A percentile compares a stretch with the other conserved stretches of the same genome.
Conservation (phyloP, 2,797 vertebrate species). For the Mastacembelus armatus region DNA sequence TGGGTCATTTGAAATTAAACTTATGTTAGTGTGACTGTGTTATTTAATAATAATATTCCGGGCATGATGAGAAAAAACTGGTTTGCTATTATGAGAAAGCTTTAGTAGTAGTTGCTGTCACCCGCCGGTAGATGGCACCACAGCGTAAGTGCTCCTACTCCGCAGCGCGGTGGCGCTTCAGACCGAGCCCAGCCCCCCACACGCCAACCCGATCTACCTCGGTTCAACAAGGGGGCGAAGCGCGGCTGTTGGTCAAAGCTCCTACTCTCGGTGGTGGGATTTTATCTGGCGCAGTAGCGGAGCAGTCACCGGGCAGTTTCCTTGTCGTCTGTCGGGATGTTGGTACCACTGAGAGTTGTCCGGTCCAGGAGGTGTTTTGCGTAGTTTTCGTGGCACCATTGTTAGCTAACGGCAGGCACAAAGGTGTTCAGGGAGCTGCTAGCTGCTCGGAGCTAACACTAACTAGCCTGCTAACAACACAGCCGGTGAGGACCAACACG, state of each 20-base stretch:
- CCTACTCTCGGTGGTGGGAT: slow-evolving; percentile 29
- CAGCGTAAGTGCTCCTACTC: not conserved
- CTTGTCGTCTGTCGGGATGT: slow-evolving; percentile 21
- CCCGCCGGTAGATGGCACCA: slow-evolving; percentile 58
- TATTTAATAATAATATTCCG: too few species aligned
- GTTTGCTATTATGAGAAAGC: too few species aligned
- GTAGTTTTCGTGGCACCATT: slow-evolving; percentile 1
- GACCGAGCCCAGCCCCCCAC: slow-evolving; percentile 76
- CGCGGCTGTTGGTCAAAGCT: slow-evolving; percentile 63
- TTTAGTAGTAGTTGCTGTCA: not conserved
- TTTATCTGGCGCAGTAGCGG: slow-evolving; percentile 31
- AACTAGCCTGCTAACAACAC: slow-evolving; percentile 74
- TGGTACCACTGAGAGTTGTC: not conserved
- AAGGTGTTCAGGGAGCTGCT: slow-evolving; percentile 62
- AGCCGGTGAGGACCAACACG: slow-evolving; percentile 63
- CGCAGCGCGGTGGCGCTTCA: slow-evolving; percentile 65
- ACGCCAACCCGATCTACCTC: slow-evolving; percentile 73
- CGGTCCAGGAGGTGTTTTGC: slow-evolving; percentile 12
- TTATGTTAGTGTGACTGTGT: too few species aligned
- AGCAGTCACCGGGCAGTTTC: not conserved
- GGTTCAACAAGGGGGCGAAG: slow-evolving; percentile 63
- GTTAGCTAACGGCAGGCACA: slow-evolving; percentile 58
- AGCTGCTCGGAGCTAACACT: slow-evolving; percentile 63
- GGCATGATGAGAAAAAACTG: too few species aligned
- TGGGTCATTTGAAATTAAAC: too few species aligned